Evolutionary conservation across 2,888 invertebrate species (phyloP).

Genomic region (Eueremaeus valkanovi): DNA sequence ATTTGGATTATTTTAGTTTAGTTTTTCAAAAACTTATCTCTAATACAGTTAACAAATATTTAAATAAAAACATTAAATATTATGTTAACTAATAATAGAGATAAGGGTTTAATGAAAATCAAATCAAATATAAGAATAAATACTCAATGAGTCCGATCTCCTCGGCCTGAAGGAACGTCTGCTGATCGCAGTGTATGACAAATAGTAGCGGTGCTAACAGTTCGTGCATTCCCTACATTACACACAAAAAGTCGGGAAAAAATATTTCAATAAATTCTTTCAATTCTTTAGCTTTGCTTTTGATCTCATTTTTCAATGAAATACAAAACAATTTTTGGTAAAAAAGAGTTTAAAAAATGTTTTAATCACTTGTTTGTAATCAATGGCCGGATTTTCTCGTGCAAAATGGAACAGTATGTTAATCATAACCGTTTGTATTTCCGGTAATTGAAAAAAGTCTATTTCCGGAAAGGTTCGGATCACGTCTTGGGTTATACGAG

Average conservation of each 20-base stretch:
- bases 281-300: background rate
- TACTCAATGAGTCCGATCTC: conserved; percentile 55
- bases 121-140: background rate
- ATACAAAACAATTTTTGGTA: background rate
- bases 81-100: background rate
- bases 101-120: background rate
- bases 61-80: background rate
- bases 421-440: conserved; percentile 69
- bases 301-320: background rate
- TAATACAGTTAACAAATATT: too few relatives aligned
- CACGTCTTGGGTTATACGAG: conserved; percentile 42
- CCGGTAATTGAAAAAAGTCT: conserved; percentile 67
- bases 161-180: conserved; percentile 61
- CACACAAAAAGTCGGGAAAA: too few relatives aligned
- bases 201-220: conserved; percentile 73
- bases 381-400: conserved; percentile 64
- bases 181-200: conserved; percentile 70
- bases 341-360: too few relatives aligned
- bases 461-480: conserved; percentile 66
- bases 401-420: conserved; percentile 59
- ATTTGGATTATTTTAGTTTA: background rate
- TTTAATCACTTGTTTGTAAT: conserved; percentile 64
- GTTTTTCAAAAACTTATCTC: too few relatives aligned
- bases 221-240: conserved; percentile 75
- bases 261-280: background rate